These are phyloP conservation scores for Blastomussa wellsi DNA, from an alignment of 92 coral and sea anemone species.

Conservation along the genomic window DNA sequence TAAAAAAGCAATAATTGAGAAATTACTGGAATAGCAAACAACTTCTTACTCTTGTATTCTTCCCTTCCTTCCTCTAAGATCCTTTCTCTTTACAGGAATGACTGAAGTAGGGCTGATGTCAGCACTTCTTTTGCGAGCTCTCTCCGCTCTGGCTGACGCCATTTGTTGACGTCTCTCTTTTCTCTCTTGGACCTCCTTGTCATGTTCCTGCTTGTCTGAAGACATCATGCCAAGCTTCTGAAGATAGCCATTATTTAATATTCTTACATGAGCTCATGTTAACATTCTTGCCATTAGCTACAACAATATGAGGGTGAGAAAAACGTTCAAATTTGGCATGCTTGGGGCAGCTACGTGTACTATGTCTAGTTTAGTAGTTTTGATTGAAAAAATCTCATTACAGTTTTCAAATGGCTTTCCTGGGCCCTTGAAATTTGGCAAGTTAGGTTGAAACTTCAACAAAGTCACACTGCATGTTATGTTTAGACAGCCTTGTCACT, in stretches of 20 bases:
- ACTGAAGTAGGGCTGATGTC: constrained; percentile 20
- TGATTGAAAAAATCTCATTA: too few relatives aligned
- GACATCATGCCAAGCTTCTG: constrained; percentile 39
- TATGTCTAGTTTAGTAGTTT: too few relatives aligned
- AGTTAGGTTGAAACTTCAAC: too few relatives aligned
- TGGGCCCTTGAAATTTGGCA: too few relatives aligned
- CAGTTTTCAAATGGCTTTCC: too few relatives aligned
- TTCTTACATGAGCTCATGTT: too few relatives aligned
- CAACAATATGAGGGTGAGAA: too few relatives aligned
- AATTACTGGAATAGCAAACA: neutral
- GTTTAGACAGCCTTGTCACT: too few relatives aligned
- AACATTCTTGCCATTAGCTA: too few relatives aligned
- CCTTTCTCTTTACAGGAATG: constrained; percentile 41
- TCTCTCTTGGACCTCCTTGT: constrained; percentile 58
- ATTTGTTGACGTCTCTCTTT: constrained; percentile 68
- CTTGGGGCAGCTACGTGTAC: too few relatives aligned
- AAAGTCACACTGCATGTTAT: too few relatives aligned
- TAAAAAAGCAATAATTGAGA: neutral
- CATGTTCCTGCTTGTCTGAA: constrained; percentile 53
- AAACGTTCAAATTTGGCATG: too few relatives aligned
- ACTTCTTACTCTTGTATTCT: constrained; percentile 53
- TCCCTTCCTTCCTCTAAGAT: constrained; percentile 42
- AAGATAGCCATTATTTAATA: neutral
- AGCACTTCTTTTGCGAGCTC: constrained; percentile 89
- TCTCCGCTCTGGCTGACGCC: constrained; percentile 89